phyloP scores from a whole-genome alignment of 2,113 vertebrate genomes.

The Myotis yumanensis region DNA sequence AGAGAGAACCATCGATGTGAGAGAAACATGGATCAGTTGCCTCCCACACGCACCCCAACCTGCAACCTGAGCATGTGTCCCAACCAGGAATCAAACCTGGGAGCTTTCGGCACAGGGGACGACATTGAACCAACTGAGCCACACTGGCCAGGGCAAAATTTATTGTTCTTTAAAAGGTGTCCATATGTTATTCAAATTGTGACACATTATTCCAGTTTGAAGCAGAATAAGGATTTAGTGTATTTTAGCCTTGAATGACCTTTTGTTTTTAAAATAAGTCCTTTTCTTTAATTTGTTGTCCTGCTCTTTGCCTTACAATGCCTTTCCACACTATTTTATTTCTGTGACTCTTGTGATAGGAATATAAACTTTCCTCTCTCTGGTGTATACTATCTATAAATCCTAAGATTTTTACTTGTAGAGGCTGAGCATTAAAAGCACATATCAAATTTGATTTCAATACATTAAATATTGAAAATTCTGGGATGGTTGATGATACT shows the following conservation, averaged over 20 bases:
- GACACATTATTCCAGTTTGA: background rate
- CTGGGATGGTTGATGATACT: background rate
- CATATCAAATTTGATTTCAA: background rate
- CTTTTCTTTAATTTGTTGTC: background rate
- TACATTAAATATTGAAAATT: background rate
- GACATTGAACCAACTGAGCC: background rate
- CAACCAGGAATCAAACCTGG: background rate
- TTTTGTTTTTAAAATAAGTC: background rate
- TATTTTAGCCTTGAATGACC: background rate
- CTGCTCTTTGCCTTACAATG: background rate
- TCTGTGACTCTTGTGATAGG: background rate
- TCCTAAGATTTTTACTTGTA: background rate
- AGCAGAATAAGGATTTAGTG: background rate
- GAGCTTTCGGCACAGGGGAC: background rate
- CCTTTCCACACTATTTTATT: background rate
- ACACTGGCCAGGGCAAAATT: background rate
- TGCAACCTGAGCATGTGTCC: background rate
- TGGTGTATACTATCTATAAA: background rate
- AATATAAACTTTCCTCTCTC: background rate
- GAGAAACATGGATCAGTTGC: background rate
- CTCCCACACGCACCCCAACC: background rate
- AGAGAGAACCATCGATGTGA: background rate
- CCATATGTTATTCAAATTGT: background rate
- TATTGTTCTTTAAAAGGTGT: background rate
- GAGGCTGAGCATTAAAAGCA: background rate